Evolutionary conservation across 1,140 invertebrate species (phyloP).

Genomic region (Saxidomus purpurata): DNA sequence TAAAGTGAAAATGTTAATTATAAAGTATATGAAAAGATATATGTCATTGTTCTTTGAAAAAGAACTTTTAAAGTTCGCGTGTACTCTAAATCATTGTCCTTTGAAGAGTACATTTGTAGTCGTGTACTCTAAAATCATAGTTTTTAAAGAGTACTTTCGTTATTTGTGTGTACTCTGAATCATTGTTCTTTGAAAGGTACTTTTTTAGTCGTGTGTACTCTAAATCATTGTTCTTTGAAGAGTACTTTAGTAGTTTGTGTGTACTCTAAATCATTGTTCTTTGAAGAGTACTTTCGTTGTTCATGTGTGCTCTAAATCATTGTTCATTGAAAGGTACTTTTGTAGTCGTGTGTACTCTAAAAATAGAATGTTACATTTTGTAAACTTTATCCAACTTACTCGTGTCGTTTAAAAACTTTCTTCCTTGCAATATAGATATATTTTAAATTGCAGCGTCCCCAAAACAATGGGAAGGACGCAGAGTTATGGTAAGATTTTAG

Average conservation of each 20-base stretch:
- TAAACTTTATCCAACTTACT: too few species aligned
- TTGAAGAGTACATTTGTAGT: background rate
- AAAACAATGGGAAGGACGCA: conserved; percentile 54
- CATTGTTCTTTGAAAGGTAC: background rate
- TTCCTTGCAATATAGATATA: background rate
- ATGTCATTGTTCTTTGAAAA: too few species aligned
- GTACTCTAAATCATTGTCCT: background rate
- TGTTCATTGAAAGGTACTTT: too few species aligned
- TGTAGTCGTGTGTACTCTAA: background rate
- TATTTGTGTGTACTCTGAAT: background rate
- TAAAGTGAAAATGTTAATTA: too few species aligned
- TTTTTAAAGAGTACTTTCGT: too few species aligned
- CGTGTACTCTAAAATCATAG: too few species aligned
- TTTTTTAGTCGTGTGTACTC: too few species aligned
- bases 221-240: too few species aligned
- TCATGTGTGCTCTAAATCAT: too few species aligned
- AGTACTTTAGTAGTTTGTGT: background rate
- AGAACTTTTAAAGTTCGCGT: background rate
- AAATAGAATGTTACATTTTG: too few species aligned
- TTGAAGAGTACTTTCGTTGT: background rate
- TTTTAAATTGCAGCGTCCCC: conserved; percentile 41
- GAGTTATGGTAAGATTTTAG: conserved; percentile 36
- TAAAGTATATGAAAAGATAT: too few species aligned
- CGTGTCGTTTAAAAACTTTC: background rate
- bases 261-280: background rate